These are phyloP conservation scores for Stichodactyla mertensii DNA, from an alignment of 64 coral and sea anemone genomes.

Conservation along the genomic window DNA sequence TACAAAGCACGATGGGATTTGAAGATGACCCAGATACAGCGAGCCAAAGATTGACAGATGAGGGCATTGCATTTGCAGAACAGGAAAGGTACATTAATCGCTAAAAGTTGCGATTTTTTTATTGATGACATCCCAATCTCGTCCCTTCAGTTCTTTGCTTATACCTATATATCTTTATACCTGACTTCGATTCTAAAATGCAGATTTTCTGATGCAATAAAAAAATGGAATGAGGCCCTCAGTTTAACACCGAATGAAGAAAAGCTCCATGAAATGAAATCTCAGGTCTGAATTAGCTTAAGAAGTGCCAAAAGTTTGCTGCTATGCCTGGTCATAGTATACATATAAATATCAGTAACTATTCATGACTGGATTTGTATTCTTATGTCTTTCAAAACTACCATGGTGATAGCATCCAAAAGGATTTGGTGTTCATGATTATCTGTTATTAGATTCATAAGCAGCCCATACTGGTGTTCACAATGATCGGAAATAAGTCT, in stretches of 20 bases:
- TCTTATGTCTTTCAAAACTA: too few species aligned
- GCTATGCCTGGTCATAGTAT: not conserved
- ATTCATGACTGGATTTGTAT: too few species aligned
- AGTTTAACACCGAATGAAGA: constrained; percentile 75
- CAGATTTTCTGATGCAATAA: constrained; percentile 91
- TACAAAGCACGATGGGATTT: not conserved
- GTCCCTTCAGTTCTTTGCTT: too few species aligned
- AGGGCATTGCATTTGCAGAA: constrained; percentile 66
- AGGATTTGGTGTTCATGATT: too few species aligned
- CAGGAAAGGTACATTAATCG: constrained; percentile 40
- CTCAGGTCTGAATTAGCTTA: constrained; percentile 43
- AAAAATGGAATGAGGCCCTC: constrained; percentile 84
- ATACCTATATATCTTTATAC: too few species aligned
- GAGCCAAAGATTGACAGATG: constrained; percentile 58
- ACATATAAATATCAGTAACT: too few species aligned
- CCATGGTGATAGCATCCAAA: too few species aligned
- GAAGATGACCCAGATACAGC: constrained; percentile 21
- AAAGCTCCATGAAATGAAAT: constrained; percentile 93
- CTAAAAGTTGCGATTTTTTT: not conserved
- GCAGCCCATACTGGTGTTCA: too few species aligned
- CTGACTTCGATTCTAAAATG: not conserved
- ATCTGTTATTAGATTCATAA: too few species aligned
- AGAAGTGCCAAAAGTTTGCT: not conserved
- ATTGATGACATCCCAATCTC: not conserved
- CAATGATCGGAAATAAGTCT: too few species aligned